Conservation (phyloP, 2,888 invertebrate species). For the Sthenelais limicola region DNA sequence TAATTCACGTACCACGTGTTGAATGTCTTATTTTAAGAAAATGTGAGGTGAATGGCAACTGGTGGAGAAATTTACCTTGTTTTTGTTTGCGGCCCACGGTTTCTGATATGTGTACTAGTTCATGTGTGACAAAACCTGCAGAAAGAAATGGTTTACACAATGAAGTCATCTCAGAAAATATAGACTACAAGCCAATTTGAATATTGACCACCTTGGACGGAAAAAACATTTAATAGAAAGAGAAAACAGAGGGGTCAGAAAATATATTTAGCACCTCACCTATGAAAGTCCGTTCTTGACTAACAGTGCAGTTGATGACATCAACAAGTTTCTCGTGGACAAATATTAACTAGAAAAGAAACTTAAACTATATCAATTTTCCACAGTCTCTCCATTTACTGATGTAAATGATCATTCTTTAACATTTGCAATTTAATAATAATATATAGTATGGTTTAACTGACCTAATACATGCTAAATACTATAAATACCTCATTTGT, state of each 20-base stretch:
- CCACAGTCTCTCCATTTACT: no score
- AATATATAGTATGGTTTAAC: no score
- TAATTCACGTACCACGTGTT: no score
- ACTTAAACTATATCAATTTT: no score
- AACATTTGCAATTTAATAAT: no score
- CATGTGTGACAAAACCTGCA: conserved; percentile 36
- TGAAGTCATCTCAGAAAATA: neutral
- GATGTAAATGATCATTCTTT: no score
- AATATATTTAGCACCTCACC: neutral
- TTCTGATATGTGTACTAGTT: conserved; percentile 26
- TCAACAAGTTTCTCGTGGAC: conserved; percentile 27
- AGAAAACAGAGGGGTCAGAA: neutral
- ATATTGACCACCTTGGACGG: neutral
- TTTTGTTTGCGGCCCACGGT: conserved; percentile 30
- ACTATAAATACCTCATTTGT: no score
- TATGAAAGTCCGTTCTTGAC: conserved; percentile 39
- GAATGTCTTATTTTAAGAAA: no score
- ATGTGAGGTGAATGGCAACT: no score
- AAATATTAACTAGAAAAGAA: conserved; percentile 14
- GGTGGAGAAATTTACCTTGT: conserved; percentile 38
- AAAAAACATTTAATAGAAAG: neutral
- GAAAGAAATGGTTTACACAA: neutral
- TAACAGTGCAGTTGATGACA: conserved; percentile 33
- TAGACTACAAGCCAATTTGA: neutral
- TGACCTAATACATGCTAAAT: no score